phyloP scores from a whole-genome alignment of 2,113 vertebrate genomes.

The Nerophis ophidion region DNA sequence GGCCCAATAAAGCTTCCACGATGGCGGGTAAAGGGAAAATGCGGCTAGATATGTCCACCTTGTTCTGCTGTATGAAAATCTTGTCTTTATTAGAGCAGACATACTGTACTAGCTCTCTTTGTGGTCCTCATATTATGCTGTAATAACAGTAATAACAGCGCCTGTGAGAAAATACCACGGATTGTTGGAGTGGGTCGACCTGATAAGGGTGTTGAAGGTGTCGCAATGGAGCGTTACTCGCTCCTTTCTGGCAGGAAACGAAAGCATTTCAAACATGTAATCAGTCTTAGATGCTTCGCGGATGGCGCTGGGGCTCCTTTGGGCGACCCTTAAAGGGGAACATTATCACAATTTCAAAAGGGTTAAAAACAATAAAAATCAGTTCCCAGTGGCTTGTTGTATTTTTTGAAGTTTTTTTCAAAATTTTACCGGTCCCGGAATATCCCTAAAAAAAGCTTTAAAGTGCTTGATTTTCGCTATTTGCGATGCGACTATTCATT shows the following conservation, averaged over 20 bases:
- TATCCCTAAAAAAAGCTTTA: too few relatives aligned
- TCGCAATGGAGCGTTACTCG: conserved; percentile 42
- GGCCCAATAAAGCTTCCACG: conserved; percentile 16
- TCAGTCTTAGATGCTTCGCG: too few relatives aligned
- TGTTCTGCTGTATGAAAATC: too few relatives aligned
- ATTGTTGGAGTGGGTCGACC: conserved; percentile 44
- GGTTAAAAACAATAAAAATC: too few relatives aligned
- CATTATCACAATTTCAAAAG: too few relatives aligned
- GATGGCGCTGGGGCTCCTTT: conserved; percentile 7
- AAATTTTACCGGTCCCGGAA: too few relatives aligned
- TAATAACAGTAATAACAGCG: conserved; percentile 34
- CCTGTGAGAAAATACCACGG: conserved; percentile 33
- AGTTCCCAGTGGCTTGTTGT: too few relatives aligned
- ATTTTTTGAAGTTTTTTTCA: too few relatives aligned
- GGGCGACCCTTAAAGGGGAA: conserved; percentile 26
- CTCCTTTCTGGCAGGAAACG: conserved; percentile 36
- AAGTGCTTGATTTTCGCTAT: too few relatives aligned
- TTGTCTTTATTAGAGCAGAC: too few relatives aligned
- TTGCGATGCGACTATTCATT: too few relatives aligned
- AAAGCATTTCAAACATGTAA: conserved; percentile 4
- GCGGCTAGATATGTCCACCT: too few relatives aligned
- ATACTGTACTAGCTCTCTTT: neutral
- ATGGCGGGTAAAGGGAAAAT: conserved; percentile 15
- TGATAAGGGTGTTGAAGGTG: conserved; percentile 30
- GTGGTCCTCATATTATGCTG: conserved; percentile 1